Evolutionary conservation across 1,140 invertebrate genomes (phyloP).

Genomic region (Megathymus violae): DNA sequence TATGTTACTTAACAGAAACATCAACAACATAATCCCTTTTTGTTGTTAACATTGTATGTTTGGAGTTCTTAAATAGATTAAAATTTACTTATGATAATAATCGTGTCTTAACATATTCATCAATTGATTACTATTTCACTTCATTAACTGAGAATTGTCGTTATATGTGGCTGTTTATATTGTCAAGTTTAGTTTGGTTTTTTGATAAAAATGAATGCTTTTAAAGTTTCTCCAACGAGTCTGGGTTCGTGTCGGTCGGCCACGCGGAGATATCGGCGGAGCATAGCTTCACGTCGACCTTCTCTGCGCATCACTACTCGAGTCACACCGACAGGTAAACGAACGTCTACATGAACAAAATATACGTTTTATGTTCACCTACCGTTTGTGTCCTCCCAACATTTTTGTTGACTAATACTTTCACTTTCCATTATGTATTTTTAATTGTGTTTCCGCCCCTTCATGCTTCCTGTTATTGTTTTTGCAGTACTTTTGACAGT

Average conservation of each 20-base stretch:
- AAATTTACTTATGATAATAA: too few species aligned
- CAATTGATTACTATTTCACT: too few species aligned
- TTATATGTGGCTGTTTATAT: too few species aligned
- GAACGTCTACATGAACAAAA: conserved; percentile 2
- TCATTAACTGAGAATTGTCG: too few species aligned
- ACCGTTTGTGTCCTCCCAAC: conserved; percentile 41
- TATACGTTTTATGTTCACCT: conserved; percentile 38
- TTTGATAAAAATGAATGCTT: too few species aligned
- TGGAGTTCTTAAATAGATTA: too few species aligned
- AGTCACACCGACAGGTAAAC: conserved; percentile 78
- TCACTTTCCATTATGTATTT: conserved; percentile 29
- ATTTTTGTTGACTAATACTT: conserved; percentile 33
- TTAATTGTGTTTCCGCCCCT: conserved; percentile 39
- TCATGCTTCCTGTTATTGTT: conserved; percentile 77
- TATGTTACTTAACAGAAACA: too few species aligned
- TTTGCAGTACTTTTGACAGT: conserved; percentile 82
- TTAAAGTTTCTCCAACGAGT: conserved; percentile 85
- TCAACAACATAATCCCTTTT: too few species aligned
- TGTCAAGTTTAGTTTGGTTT: too few species aligned
- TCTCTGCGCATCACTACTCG: conserved; percentile 75
- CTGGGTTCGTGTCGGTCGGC: conserved; percentile 90
- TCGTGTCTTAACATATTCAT: too few species aligned
- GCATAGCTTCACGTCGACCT: conserved; percentile 73
- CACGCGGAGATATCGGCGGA: conserved; percentile 73
- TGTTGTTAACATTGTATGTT: too few species aligned